Conservation (phyloP, 2,888 invertebrate species). For the Hesperia comma region DNA sequence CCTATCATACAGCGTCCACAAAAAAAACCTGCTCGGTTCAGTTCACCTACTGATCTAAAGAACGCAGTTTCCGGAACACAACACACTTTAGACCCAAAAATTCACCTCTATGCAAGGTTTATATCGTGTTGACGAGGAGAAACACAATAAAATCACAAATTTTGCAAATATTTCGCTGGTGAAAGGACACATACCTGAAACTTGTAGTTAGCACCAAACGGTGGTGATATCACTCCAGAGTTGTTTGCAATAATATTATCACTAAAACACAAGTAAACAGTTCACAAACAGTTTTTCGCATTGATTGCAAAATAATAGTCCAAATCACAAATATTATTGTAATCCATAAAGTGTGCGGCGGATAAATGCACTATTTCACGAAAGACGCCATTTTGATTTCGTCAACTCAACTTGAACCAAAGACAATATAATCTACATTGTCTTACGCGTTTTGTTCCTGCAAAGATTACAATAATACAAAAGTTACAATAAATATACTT, state of each 20-base stretch:
- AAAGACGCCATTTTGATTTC: slow-evolving; percentile 84
- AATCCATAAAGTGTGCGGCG: slow-evolving; percentile 67
- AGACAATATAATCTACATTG: slow-evolving; percentile 60
- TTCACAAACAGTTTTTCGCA: slow-evolving; percentile 57
- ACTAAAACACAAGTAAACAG: slow-evolving; percentile 62
- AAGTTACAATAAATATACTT: no score
- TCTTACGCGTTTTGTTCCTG: slow-evolving; percentile 4
- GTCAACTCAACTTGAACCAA: slow-evolving; percentile 71
- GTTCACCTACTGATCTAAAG: slow-evolving; percentile 74
- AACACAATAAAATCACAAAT: slow-evolving; percentile 53
- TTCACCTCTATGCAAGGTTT: neutral
- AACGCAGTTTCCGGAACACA: slow-evolving; percentile 62
- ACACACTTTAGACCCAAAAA: slow-evolving; percentile 41
- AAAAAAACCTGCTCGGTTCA: slow-evolving; percentile 68
- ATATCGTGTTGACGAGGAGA: slow-evolving; percentile 7
- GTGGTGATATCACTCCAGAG: slow-evolving; percentile 54
- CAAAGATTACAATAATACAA: neutral
- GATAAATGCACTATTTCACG: slow-evolving; percentile 74
- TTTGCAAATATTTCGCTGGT: slow-evolving; percentile 70
- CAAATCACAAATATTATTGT: slow-evolving; percentile 59
- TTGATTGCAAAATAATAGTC: slow-evolving; percentile 50
- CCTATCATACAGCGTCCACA: slow-evolving; percentile 53
- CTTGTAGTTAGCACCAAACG: slow-evolving; percentile 53
- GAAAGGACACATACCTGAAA: slow-evolving; percentile 81
- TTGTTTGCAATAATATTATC: slow-evolving; percentile 50